Percentiles rank a stretch among this genome's conserved stretches.
phyloP scores from a whole-genome alignment of 1,140 invertebrate genomes.

The Drosophila willistoni region DNA sequence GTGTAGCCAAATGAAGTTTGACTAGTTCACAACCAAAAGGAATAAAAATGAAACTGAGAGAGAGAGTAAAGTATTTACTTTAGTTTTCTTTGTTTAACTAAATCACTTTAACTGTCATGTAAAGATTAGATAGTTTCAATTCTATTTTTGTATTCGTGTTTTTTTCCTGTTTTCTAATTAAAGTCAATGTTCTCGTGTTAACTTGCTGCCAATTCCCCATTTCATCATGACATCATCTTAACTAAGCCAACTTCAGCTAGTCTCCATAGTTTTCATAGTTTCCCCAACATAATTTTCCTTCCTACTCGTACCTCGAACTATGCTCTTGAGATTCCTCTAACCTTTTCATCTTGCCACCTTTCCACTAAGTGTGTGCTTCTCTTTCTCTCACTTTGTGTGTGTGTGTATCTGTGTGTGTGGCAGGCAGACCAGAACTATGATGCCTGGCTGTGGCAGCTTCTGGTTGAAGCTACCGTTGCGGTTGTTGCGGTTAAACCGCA shows the following conservation, averaged over 20 bases:
- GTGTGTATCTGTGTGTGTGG: slow-evolving; percentile 11
- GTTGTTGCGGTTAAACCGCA: slow-evolving; percentile 39
- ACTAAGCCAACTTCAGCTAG: not conserved
- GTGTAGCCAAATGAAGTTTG: not conserved
- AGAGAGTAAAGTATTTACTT: too few species aligned
- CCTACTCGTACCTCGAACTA: slow-evolving; percentile 9
- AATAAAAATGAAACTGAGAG: too few species aligned
- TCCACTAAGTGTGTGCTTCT: not conserved
- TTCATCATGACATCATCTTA: slow-evolving; percentile 14
- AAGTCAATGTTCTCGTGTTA: slow-evolving; percentile 3
- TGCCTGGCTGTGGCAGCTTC: slow-evolving; percentile 42
- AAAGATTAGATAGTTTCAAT: too few species aligned
- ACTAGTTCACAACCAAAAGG: too few species aligned
- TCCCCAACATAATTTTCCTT: slow-evolving; percentile 16
- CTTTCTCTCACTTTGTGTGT: not conserved
- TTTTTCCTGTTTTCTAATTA: slow-evolving; percentile 2
- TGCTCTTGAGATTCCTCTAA: slow-evolving; percentile 20
- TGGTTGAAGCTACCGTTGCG: slow-evolving; percentile 52
- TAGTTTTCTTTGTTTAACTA: too few species aligned
- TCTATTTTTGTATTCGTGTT: not conserved
- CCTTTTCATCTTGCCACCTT: slow-evolving; percentile 11
- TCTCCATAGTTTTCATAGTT: slow-evolving; percentile 17
- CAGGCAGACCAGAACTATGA: not conserved
- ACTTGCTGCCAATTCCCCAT: not conserved
- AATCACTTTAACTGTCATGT: too few species aligned